Base-by-base conservation (phyloP, 92 coral and sea anemone species). In the Muricea muricata region DNA sequence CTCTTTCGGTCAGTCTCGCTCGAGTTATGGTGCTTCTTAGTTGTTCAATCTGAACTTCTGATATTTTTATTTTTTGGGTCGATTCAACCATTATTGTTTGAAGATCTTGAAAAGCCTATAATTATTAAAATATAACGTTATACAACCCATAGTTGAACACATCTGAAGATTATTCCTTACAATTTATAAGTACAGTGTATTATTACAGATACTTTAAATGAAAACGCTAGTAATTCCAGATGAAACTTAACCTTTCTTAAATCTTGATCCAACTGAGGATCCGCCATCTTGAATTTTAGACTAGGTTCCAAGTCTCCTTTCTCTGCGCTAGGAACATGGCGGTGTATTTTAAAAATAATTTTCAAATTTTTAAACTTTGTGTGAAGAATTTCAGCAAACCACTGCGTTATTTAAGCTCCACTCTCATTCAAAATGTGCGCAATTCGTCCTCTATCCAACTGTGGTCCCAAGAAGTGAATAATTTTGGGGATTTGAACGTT, bases 51-150 rank as follows among this genome's bases (percentile, higher is more conserved):
- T 97, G 99, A 13, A 92, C 85, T 85, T 97, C 99, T 8, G 99
- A 91, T 47, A 97, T 65, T 65, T 92, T 93, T 1, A 97, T 93
- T 32, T 92, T 91, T 72, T 97, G 99, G 11, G 97, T 93, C 32
- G 99, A 87, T 63, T 97, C 99, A 29, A 89, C 81, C 88, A 97
- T 93, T 87, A 93, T 90, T 58, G 91, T 92, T 57, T 97, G 99
- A 45, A 97, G 94, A 70, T 97, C 99, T 81, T 94, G 97, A 72
- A 97, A 97, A 37, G 99, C 99, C 99, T 97, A 39, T 0, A 68
- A 32, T 17, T 40, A 20, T 47, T 24, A 37, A 32, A 37, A 42
- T 70, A 35, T 34, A 35, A 33, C 5, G 39, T 9, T 30, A 39
- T 70, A 23, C 18, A 70, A 35, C 48, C 13, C 7, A 13, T 11